Conservation (phyloP, 2,797 vertebrate genomes). For the Tokudaia tokunoshimensis region DNA sequence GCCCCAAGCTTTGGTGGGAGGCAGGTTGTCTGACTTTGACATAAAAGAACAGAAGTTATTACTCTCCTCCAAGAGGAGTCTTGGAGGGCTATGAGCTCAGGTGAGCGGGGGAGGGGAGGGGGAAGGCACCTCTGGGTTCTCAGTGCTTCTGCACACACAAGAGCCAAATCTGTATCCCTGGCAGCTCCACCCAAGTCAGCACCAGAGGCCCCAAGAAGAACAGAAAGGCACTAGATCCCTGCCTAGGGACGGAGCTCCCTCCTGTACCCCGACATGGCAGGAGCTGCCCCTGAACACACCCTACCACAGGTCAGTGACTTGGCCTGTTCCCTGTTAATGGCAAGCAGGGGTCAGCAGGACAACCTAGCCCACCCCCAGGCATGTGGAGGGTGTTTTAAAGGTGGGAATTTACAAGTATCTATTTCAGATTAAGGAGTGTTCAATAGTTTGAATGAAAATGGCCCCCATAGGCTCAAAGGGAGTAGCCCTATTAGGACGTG, state of each 20-base stretch:
- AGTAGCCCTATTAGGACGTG: background rate
- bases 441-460: background rate
- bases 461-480: background rate
- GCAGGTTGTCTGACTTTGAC: background rate
- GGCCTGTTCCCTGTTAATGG: accelerated
- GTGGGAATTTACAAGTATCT: no score
- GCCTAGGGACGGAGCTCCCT: accelerated
- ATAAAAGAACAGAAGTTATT: background rate
- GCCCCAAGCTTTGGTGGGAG: background rate
- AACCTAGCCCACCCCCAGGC: background rate
- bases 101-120: no score
- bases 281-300: background rate
- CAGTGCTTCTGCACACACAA: accelerated
- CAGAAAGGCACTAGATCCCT: background rate
- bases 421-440: background rate
- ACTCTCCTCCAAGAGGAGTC: no score
- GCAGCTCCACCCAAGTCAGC: background rate
- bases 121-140: background rate
- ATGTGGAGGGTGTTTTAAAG: background rate
- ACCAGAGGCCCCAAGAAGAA: background rate
- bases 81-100: no score
- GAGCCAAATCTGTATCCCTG: accelerated
- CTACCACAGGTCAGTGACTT: accelerated
- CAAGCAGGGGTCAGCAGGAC: no score
- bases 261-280: accelerated